Evolutionary conservation across 2,797 vertebrate species (phyloP), one percentile per base, ranked within the genome.

Genomic region (Brachymystax lenok): DNA sequence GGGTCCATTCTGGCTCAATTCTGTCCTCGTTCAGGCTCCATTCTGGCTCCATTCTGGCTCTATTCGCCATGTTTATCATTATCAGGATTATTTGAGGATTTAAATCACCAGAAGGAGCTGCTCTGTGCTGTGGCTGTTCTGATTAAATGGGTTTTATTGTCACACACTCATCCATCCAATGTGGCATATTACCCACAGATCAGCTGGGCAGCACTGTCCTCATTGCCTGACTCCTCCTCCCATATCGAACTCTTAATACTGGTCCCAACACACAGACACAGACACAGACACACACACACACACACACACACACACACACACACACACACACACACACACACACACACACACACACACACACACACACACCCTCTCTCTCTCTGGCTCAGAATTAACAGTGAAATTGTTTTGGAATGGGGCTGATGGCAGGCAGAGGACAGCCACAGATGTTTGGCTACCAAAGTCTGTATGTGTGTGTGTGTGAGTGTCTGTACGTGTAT

Each of bases 361-460:
- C 33, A 74, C 21, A 40, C 19, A 21, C 72, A 61, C 72, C 2
- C 27, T 28, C 27, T 28, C 28, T 30, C 4, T 7, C 5, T 12
- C 40, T 46, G 30, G 64, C 10, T 19, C 61, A 64, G 88, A 88
- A 91, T 92, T 92, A 91, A 90, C 84, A 54, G 89, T 91, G 89
- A 93, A 92, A 93, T 93, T 93, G 92, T 89, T 92, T 92, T 93
- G 89, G 91, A 93, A 91, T 91, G 89, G 86, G 87, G 83, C 83
- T 90, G 87, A 90, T 91, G 87, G 84, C 88, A 92, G 91, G 90
- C 91, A 91, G 88, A 93, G 89, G 88, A 93, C 86, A 88, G 88
- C 87, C 90, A 89, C 92, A 92, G 92, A 93, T 92, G 91, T 93
- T 91, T 93, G 91, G 88, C 91, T 73, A 51, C 50, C 63, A 82